Percentiles rank a stretch among this genome's conserved stretches.
Conservation (phyloP, 2,113 vertebrate species). For the Pollimyrus isidori region DNA sequence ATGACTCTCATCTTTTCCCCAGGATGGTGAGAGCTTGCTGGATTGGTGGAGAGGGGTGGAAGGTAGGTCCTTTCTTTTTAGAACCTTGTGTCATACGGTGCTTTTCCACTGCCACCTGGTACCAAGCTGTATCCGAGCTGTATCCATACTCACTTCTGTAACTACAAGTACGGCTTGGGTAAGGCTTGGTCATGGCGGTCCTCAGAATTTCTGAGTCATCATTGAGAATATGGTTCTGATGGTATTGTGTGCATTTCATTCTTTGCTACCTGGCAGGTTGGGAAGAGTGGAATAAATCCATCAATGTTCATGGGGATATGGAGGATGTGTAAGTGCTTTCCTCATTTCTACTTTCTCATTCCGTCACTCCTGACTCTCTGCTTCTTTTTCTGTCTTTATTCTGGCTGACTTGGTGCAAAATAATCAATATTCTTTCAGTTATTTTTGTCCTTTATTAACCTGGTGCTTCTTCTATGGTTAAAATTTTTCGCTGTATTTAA, state of each 20-base stretch:
- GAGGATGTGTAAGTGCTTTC: conserved; percentile 29
- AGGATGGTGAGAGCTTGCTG: conserved; percentile 48
- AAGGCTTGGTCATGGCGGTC: not conserved
- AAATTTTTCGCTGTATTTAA: not conserved
- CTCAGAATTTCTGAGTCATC: not conserved
- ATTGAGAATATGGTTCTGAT: not conserved
- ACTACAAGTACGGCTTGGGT: not conserved
- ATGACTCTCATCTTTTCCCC: conserved; percentile 4
- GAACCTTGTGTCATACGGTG: not conserved
- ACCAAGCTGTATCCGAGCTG: not conserved
- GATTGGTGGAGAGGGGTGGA: conserved; percentile 59
- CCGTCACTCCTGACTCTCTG: not conserved
- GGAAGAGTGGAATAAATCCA: conserved; percentile 49
- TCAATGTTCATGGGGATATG: conserved; percentile 40
- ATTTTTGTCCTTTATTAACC: not conserved
- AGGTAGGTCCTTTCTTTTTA: conserved; percentile 31
- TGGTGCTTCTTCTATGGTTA: not conserved
- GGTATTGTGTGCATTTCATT: not conserved
- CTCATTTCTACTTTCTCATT: not conserved
- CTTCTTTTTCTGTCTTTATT: not conserved
- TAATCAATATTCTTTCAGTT: not conserved
- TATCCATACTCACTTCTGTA: not conserved
- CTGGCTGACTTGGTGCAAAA: not conserved
- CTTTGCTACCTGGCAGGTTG: conserved; percentile 44
- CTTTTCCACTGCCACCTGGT: not conserved